phyloP scores from a whole-genome alignment of 2,888 invertebrate genomes.

The Erebia epiphron region DNA sequence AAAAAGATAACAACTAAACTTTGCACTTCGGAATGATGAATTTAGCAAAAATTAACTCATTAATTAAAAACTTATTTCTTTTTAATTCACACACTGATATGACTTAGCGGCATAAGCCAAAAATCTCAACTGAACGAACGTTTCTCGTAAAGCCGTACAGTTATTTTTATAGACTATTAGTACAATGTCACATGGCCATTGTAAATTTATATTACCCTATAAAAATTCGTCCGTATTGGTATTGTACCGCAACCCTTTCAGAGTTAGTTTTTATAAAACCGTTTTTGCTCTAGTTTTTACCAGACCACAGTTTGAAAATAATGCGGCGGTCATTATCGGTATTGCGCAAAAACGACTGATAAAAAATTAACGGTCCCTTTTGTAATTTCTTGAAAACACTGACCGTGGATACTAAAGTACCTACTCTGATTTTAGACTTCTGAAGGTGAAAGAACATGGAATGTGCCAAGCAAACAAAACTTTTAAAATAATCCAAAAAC shows the following conservation, averaged over 20 bases:
- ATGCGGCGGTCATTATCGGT: constrained; percentile 57
- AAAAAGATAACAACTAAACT: no score
- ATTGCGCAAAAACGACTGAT: constrained; percentile 41
- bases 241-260: constrained; percentile 69
- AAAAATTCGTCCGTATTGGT: constrained; percentile 60
- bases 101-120: constrained; percentile 63
- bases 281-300: constrained; percentile 78
- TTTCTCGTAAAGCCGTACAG: constrained; percentile 56
- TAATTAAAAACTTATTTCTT: background rate
- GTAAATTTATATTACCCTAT: constrained; percentile 71
- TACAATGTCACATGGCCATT: constrained; percentile 67
- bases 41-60: no score
- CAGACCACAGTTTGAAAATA: constrained; percentile 74
- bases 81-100: constrained; percentile 37
- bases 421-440: background rate
- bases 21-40: no score
- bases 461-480: no score
- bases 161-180: constrained; percentile 71
- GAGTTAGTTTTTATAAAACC: constrained; percentile 54
- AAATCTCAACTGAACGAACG: constrained; percentile 66
- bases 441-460: no score
- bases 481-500: no score
- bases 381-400: constrained; percentile 18
- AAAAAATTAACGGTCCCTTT: constrained; percentile 48
- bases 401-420: background rate